Percentiles rank a stretch among this genome's conserved stretches.
These are phyloP conservation scores for Parnassius glacialis DNA, from an alignment of 2,888 invertebrate genomes.

Conservation along the genomic window DNA sequence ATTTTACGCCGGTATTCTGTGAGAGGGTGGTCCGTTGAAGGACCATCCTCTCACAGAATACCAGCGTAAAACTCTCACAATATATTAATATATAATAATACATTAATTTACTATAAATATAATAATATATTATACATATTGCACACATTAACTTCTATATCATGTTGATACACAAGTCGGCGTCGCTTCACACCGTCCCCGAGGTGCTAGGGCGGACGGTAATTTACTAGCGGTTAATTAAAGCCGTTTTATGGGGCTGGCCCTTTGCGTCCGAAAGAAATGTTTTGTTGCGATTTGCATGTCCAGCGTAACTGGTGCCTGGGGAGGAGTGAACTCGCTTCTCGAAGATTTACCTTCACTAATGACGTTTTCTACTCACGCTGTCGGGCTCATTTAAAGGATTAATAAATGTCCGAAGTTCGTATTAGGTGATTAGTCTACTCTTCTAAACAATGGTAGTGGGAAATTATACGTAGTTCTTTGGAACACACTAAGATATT, in stretches of 20 bases:
- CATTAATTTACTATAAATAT: too few relatives aligned
- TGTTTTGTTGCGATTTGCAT: constrained; percentile 66
- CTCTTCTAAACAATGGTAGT: too few relatives aligned
- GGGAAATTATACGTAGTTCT: too few relatives aligned
- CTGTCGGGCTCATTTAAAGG: neutral
- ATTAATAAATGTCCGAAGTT: constrained; percentile 6
- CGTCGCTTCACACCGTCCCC: neutral
- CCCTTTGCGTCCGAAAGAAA: constrained; percentile 54
- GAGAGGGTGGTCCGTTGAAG: too few relatives aligned
- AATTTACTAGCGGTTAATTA: constrained; percentile 68
- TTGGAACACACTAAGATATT: too few relatives aligned
- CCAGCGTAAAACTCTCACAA: too few relatives aligned
- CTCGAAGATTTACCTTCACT: constrained; percentile 29
- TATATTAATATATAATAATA: too few relatives aligned
- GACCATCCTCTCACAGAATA: too few relatives aligned
- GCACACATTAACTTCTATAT: neutral
- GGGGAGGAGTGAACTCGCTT: constrained; percentile 32
- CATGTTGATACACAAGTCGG: neutral
- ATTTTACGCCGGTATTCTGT: too few relatives aligned
- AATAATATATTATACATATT: too few relatives aligned
- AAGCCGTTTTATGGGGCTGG: constrained; percentile 51
- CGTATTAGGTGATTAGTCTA: neutral
- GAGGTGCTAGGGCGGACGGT: constrained; percentile 31
- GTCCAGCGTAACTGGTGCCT: constrained; percentile 34
- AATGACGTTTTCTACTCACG: constrained; percentile 17